Percentiles rank a stretch among this genome's conserved stretches.
These are phyloP conservation scores for Molorchus minor DNA, from an alignment of 2,888 invertebrate genomes.

Conservation along the genomic window DNA sequence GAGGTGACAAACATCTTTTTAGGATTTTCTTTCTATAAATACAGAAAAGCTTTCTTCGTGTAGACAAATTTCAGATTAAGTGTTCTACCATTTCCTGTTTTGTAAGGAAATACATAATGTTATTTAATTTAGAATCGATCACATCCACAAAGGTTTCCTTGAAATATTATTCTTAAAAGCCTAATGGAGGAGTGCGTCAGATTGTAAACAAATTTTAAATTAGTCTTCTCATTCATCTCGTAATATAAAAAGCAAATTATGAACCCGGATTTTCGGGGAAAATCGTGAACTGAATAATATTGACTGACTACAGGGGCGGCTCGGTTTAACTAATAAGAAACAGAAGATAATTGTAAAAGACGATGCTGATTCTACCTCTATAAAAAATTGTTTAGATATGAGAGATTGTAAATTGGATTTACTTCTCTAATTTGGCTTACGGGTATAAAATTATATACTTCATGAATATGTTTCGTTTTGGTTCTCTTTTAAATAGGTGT, in stretches of 20 bases:
- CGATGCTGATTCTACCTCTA: too few species aligned
- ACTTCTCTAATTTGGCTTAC: too few species aligned
- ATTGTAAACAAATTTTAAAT: constrained; percentile 26
- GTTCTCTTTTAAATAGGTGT: too few species aligned
- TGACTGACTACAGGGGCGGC: constrained; percentile 29
- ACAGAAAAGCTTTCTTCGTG: too few species aligned
- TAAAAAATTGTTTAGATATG: too few species aligned
- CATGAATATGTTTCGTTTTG: background rate
- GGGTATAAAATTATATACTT: background rate
- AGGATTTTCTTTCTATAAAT: too few species aligned
- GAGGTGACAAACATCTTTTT: too few species aligned
- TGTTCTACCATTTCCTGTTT: too few species aligned
- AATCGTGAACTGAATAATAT: constrained; percentile 32
- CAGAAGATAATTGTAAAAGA: too few species aligned
- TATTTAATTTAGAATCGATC: constrained; percentile 25
- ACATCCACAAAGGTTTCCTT: constrained; percentile 16
- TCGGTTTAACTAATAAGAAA: too few species aligned
- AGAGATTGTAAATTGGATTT: too few species aligned
- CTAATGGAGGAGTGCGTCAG: constrained; percentile 20
- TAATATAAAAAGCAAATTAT: constrained; percentile 24
- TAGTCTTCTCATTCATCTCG: constrained; percentile 20
- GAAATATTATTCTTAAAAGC: constrained; percentile 11
- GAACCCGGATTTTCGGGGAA: constrained; percentile 20
- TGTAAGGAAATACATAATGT: constrained; percentile 17
- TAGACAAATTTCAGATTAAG: too few species aligned